Percentiles rank a stretch among this genome's conserved stretches.
Evolutionary conservation across 2,797 vertebrate species (phyloP).

Genomic region (Diglossa cyanea): DNA sequence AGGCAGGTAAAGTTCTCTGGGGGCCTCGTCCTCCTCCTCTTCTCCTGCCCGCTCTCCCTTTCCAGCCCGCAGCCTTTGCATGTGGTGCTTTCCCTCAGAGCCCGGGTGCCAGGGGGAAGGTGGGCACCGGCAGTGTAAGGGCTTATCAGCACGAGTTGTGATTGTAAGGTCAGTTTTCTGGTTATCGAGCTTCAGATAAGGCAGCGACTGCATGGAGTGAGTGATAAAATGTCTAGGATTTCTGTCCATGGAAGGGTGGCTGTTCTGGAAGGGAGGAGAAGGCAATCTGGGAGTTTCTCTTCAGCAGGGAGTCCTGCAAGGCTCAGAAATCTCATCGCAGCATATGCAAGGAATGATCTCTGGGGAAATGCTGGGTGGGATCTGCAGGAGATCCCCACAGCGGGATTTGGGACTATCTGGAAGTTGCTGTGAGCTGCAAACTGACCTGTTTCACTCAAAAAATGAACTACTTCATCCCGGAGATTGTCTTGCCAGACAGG

Average conservation of each 20-base stretch:
- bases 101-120: background rate
- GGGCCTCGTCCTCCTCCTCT: background rate
- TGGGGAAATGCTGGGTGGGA: background rate
- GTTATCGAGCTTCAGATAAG: slow-evolving; percentile 2
- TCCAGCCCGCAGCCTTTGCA: background rate
- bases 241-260: background rate
- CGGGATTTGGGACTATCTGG: background rate
- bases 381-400: background rate
- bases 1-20: background rate
- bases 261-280: background rate
- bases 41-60: background rate
- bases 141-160: background rate
- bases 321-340: background rate
- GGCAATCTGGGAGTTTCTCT: background rate
- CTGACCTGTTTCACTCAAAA: background rate
- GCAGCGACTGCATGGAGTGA: background rate
- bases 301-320: background rate
- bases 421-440: background rate
- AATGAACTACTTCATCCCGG: background rate
- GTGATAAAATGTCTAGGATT: slow-evolving; percentile 31
- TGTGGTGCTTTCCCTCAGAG: background rate
- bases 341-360: fast-evolving
- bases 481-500: background rate
- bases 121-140: background rate
- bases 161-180: background rate